Evolutionary conservation across 2,113 vertebrate genomes (phyloP).

Genomic region (Galemys pyrenaicus): DNA sequence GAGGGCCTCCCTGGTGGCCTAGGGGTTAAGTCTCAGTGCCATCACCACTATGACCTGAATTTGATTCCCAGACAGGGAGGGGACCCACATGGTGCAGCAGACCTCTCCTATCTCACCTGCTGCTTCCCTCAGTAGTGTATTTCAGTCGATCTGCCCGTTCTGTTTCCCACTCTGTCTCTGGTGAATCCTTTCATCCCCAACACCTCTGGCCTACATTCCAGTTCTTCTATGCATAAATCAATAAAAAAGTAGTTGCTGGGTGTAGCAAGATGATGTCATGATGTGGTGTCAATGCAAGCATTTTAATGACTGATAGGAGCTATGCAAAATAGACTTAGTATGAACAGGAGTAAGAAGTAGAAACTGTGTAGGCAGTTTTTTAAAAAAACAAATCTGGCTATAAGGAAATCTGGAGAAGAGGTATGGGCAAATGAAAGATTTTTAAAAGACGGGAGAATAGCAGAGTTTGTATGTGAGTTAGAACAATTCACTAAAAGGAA

Average conservation of each 20-base stretch:
- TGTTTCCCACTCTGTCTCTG: too few relatives aligned
- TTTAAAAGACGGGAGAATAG: not conserved
- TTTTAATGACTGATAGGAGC: not conserved
- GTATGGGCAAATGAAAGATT: not conserved
- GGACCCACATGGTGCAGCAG: too few relatives aligned
- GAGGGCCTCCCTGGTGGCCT: too few relatives aligned
- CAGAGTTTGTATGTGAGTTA: not conserved
- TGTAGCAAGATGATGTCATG: not conserved
- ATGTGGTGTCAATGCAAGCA: not conserved
- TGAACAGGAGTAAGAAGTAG: not conserved
- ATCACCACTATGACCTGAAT: too few relatives aligned
- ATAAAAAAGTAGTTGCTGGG: not conserved
- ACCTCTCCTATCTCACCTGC: too few relatives aligned
- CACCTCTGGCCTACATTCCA: too few relatives aligned
- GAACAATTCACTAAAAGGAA: not conserved
- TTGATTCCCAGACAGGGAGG: too few relatives aligned
- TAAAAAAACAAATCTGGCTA: not conserved
- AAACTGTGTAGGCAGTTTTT: not conserved
- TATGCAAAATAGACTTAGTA: not conserved
- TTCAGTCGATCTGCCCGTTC: too few relatives aligned
- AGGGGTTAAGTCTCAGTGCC: too few relatives aligned
- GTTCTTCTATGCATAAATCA: too few relatives aligned
- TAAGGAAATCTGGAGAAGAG: not conserved
- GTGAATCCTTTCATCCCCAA: too few relatives aligned
- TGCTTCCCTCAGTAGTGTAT: too few relatives aligned